Conservation (phyloP, 2,888 invertebrate genomes). For the Griposia aprilina region DNA sequence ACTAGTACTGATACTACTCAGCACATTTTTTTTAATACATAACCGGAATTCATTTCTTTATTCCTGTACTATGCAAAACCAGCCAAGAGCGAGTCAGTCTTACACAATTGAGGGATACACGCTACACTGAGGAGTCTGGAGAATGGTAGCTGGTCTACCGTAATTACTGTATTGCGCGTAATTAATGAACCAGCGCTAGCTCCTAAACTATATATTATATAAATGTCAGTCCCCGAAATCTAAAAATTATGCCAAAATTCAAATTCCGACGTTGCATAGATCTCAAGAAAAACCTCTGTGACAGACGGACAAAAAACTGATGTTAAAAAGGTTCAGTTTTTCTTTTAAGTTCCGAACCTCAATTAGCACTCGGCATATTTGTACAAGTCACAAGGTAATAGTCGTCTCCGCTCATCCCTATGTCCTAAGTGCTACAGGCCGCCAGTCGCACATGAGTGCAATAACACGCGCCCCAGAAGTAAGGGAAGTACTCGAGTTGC, state of each 20-base stretch:
- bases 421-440: not conserved
- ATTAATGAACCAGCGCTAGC: not conserved
- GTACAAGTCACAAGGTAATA: not conserved
- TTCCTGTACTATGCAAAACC: too few relatives aligned
- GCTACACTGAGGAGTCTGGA: not conserved
- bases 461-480: not conserved
- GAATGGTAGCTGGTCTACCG: not conserved
- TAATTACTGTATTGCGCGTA: not conserved
- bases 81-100: too few relatives aligned
- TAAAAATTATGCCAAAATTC: not conserved
- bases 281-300: not conserved
- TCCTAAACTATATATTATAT: not conserved
- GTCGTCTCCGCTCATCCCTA: not conserved
- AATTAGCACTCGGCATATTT: not conserved
- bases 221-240: not conserved
- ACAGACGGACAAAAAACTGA: not conserved
- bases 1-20: too few relatives aligned
- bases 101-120: not conserved
- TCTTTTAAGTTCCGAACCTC: not conserved
- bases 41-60: too few relatives aligned
- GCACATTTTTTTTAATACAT: too few relatives aligned
- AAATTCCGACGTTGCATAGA: not conserved
- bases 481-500: conserved; percentile 9
- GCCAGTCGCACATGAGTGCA: not conserved
- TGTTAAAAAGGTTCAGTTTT: not conserved